Conservation (phyloP, 1,140 invertebrate species). For the Trichonephila clavata region DNA sequence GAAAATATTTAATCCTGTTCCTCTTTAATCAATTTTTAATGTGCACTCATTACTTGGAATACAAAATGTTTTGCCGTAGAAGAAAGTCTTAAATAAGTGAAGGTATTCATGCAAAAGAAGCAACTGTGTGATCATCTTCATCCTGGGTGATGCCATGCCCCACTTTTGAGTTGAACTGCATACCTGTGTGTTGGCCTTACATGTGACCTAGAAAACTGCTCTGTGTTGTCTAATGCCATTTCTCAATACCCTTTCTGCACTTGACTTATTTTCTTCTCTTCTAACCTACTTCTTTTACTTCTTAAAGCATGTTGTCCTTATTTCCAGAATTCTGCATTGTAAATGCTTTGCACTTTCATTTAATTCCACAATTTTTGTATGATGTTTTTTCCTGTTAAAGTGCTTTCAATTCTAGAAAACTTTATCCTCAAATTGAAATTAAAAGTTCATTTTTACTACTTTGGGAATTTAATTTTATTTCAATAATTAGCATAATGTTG, state of each 20-base stretch:
- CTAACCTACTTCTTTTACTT: slow-evolving; percentile 47
- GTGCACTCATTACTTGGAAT: too few relatives aligned
- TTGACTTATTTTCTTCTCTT: slow-evolving; percentile 63
- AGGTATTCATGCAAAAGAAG: neutral
- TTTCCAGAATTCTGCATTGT: neutral
- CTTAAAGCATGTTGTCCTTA: slow-evolving; percentile 52
- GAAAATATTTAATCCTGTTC: too few relatives aligned
- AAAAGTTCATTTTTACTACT: too few relatives aligned
- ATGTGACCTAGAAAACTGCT: slow-evolving; percentile 62
- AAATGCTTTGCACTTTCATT: neutral
- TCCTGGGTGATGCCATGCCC: neutral
- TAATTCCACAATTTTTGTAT: neutral
- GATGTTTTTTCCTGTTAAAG: too few relatives aligned
- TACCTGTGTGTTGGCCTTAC: slow-evolving; percentile 41
- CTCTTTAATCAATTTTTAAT: too few relatives aligned
- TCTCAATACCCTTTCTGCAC: slow-evolving; percentile 60
- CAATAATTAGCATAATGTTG: too few relatives aligned
- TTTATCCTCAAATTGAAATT: too few relatives aligned
- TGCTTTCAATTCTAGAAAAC: too few relatives aligned
- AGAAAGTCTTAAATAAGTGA: neutral
- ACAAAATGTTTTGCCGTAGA: neutral
- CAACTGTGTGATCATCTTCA: slow-evolving; percentile 11
- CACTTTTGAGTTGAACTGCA: slow-evolving; percentile 37
- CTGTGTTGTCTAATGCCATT: slow-evolving; percentile 14
- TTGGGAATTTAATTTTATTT: too few relatives aligned